phyloP scores from a whole-genome alignment of 2,113 vertebrate species.

The Oncorhynchus tshawytscha region DNA sequence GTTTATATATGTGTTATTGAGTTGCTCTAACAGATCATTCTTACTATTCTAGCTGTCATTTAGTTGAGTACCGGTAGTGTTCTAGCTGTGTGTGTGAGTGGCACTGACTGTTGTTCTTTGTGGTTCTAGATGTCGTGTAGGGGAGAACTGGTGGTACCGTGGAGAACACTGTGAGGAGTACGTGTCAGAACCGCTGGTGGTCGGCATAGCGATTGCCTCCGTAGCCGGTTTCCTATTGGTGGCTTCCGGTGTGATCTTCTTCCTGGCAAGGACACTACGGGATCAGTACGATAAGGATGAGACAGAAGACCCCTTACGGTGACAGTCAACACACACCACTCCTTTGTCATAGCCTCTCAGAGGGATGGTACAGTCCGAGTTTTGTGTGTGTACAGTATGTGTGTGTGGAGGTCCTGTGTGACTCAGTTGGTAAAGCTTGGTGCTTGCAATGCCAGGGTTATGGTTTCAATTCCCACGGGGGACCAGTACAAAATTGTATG shows the following conservation, averaged over 20 bases:
- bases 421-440: no score
- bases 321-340: slow-evolving; percentile 39
- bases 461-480: no score
- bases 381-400: no score
- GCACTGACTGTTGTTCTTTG: neutral
- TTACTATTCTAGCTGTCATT: no score
- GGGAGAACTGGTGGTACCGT: slow-evolving; percentile 95
- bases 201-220: slow-evolving; percentile 85
- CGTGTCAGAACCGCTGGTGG: slow-evolving; percentile 89
- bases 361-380: no score
- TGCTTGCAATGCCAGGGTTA: no score
- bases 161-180: slow-evolving; percentile 94
- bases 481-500: no score
- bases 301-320: slow-evolving; percentile 82
- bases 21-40: neutral
- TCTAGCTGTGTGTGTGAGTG: slow-evolving; percentile 1
- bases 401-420: no score
- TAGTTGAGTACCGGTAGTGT: no score
- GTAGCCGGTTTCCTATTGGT: slow-evolving; percentile 88
- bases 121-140: slow-evolving; percentile 82
- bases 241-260: slow-evolving; percentile 83
- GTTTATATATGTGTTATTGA: neutral
- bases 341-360: neutral
- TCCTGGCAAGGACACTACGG: slow-evolving; percentile 83
- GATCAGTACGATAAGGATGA: slow-evolving; percentile 84